These are phyloP conservation scores for Machimus atricapillus DNA, from an alignment of 2,888 invertebrate genomes.

Conservation along the genomic window DNA sequence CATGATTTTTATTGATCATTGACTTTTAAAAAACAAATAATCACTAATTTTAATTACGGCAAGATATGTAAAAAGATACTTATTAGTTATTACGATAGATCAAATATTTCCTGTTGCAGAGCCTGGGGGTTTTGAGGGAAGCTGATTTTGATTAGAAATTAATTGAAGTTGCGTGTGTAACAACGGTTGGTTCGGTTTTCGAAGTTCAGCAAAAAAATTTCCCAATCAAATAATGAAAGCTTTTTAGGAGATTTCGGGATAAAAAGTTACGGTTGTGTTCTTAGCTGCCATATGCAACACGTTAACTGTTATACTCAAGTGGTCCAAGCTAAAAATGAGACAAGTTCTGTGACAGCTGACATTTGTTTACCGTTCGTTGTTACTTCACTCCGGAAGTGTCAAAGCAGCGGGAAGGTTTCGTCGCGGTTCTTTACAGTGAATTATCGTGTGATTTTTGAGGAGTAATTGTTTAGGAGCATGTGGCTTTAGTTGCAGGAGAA, in stretches of 20 bases:
- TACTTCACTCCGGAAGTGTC: not conserved
- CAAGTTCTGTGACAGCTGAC: not conserved
- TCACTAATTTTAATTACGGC: too few relatives aligned
- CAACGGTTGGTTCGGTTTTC: too few relatives aligned
- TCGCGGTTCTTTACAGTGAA: not conserved
- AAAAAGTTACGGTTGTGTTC: not conserved
- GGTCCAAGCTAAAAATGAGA: not conserved
- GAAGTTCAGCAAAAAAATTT: too few relatives aligned
- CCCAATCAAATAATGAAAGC: not conserved
- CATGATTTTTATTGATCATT: too few relatives aligned
- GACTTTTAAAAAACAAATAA: too few relatives aligned
- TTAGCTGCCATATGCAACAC: not conserved
- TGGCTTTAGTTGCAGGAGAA: not conserved
- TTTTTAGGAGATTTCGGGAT: not conserved
- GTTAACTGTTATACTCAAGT: not conserved
- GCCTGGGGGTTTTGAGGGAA: too few relatives aligned
- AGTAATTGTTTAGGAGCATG: not conserved
- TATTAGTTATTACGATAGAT: too few relatives aligned
- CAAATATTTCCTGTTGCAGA: too few relatives aligned
- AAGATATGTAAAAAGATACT: too few relatives aligned
- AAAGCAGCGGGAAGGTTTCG: not conserved
- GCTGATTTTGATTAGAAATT: too few relatives aligned
- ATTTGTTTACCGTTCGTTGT: constrained; percentile 6
- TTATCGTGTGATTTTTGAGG: not conserved
- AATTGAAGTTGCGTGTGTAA: too few relatives aligned